Evolutionary conservation across 2,113 vertebrate species (phyloP).

Genomic region (Nannospalax galili): DNA sequence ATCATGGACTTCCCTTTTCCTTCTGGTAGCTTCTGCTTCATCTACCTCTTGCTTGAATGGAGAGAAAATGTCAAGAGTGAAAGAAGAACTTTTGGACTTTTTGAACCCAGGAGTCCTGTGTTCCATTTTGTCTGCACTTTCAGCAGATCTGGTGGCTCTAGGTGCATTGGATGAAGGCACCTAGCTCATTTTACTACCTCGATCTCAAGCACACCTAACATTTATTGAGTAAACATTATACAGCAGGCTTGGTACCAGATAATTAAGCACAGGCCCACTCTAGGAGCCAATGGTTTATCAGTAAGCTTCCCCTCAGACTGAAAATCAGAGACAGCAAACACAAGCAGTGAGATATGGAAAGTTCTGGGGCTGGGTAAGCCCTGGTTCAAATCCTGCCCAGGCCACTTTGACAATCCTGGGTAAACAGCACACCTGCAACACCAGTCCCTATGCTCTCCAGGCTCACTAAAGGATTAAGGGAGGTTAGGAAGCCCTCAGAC

Average conservation of each 20-base stretch:
- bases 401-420: not conserved
- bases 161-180: not conserved
- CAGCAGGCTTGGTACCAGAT: not conserved
- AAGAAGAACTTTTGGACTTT: not conserved
- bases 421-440: not conserved
- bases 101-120: not conserved
- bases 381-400: not conserved
- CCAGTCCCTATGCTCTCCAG: not conserved
- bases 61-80: not conserved
- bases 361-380: not conserved
- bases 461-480: not conserved
- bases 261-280: no score
- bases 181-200: not conserved
- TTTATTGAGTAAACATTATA: not conserved
- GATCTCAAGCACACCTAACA: not conserved
- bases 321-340: not conserved
- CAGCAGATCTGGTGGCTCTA: not conserved
- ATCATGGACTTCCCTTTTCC: not conserved
- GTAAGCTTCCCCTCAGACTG: not conserved
- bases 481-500: not conserved
- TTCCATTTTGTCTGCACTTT: not conserved
- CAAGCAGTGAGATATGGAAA: not conserved
- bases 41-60: not conserved
- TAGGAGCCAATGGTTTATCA: not conserved
- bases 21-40: not conserved